Evolutionary conservation across 2,888 invertebrate genomes (phyloP).

Genomic region (Rhorus exstirpatorius): DNA sequence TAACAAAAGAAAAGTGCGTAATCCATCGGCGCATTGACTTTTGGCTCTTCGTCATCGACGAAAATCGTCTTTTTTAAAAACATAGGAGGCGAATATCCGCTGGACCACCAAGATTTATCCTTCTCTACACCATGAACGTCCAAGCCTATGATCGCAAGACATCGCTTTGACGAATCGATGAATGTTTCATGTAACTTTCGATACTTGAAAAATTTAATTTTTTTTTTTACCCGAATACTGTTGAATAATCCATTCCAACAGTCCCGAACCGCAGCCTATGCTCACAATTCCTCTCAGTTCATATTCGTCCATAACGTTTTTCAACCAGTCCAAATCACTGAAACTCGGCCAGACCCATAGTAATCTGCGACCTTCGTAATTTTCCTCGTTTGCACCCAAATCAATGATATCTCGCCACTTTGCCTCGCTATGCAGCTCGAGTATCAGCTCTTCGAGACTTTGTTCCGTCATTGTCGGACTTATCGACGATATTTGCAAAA

Average conservation of each 20-base stretch:
- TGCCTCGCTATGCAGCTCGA: conserved; percentile 72
- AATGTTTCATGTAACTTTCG: no score
- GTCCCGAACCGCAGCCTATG: conserved; percentile 93
- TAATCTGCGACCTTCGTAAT: conserved; percentile 87
- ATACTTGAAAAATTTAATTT: no score
- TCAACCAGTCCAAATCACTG: conserved; percentile 89
- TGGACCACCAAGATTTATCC: conserved; percentile 93
- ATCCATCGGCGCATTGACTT: conserved; percentile 84
- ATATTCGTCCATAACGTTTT: conserved; percentile 85
- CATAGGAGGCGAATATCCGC: conserved; percentile 91
- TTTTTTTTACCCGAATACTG: conserved; percentile 88
- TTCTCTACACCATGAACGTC: conserved; percentile 91
- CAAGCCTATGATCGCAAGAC: conserved; percentile 86
- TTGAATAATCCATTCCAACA: conserved; percentile 93
- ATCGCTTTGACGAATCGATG: no score
- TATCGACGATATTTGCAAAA: not conserved
- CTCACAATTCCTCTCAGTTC: conserved; percentile 88
- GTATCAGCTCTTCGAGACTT: conserved; percentile 76
- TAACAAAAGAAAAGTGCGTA: conserved; percentile 93
- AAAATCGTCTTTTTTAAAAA: conserved; percentile 86
- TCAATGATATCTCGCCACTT: conserved; percentile 86
- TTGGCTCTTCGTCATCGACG: conserved; percentile 81
- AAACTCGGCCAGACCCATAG: conserved; percentile 92
- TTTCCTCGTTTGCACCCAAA: conserved; percentile 76
- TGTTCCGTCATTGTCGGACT: conserved; percentile 57